Percentiles rank a stretch among this genome's conserved stretches.
phyloP scores from a whole-genome alignment of 1,140 invertebrate species.

The Megalonaias nervosa region DNA sequence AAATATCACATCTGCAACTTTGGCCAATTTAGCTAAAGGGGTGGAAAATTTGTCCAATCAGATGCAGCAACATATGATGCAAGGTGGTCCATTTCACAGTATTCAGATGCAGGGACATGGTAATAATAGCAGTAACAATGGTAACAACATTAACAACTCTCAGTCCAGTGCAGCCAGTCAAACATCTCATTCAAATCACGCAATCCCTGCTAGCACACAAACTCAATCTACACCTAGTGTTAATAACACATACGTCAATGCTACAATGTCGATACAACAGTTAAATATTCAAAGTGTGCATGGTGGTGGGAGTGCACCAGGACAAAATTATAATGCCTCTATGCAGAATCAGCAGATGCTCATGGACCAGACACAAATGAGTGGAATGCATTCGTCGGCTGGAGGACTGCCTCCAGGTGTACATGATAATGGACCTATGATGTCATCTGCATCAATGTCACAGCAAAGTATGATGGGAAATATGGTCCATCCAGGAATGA shows the following conservation, averaged over 20 bases:
- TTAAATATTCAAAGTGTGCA: constrained; percentile 74
- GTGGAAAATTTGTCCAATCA: constrained; percentile 70
- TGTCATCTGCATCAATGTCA: too few species aligned
- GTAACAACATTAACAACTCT: constrained; percentile 14
- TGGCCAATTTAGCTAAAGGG: constrained; percentile 70
- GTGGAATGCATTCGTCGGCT: constrained; percentile 27
- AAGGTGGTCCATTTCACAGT: constrained; percentile 70
- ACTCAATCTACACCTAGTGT: constrained; percentile 69
- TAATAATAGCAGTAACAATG: constrained; percentile 38
- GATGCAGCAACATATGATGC: constrained; percentile 72
- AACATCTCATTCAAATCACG: constrained; percentile 7
- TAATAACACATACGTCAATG: constrained; percentile 75
- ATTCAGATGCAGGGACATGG: constrained; percentile 68
- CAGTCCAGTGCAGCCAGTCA: constrained; percentile 5
- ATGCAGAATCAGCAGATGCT: constrained; percentile 67
- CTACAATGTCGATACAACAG: constrained; percentile 74
- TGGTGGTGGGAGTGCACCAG: constrained; percentile 37
- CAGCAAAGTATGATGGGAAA: too few species aligned
- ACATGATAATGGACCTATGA: constrained; percentile 25
- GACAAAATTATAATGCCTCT: constrained; percentile 45
- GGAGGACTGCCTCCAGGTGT: constrained; percentile 28
- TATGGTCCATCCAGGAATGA: too few species aligned
- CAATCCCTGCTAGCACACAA: constrained; percentile 13
- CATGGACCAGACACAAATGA: constrained; percentile 44
- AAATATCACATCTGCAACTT: constrained; percentile 69